These are phyloP conservation scores for western clawed frog (Xenopus tropicalis) DNA, from an alignment of 2,113 vertebrate genomes.

Conservation along the genomic window UCB_Xtro_10.0 CM004451.2:88801001-88801500, in stretches of 20 bases:
- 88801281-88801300: conserved; percentile 94
- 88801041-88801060: too few relatives aligned
- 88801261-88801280: conserved; percentile 93
- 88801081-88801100: too few relatives aligned
- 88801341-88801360: conserved; percentile 79
- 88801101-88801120: too few relatives aligned
- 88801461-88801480: too few relatives aligned
- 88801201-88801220: conserved; percentile 94
- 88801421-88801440: too few relatives aligned
- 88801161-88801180: conserved; percentile 95
- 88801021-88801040: too few relatives aligned
- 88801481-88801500: conserved; percentile 90
- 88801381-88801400: too few relatives aligned
- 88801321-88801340: conserved; percentile 91
- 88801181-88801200: conserved; percentile 91
- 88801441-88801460: too few relatives aligned
- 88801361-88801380: conserved; percentile 69
- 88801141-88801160: conserved; percentile 71
- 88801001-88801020: too few relatives aligned
- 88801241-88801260: conserved; percentile 86
- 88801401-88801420: too few relatives aligned
- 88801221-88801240: conserved; percentile 91
- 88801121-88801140: too few relatives aligned
- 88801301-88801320: conserved; percentile 92
- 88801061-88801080: too few relatives aligned